These are phyloP conservation scores for Caranx melampygus DNA, from an alignment of 2,113 vertebrate species.

Conservation along the genomic window DNA sequence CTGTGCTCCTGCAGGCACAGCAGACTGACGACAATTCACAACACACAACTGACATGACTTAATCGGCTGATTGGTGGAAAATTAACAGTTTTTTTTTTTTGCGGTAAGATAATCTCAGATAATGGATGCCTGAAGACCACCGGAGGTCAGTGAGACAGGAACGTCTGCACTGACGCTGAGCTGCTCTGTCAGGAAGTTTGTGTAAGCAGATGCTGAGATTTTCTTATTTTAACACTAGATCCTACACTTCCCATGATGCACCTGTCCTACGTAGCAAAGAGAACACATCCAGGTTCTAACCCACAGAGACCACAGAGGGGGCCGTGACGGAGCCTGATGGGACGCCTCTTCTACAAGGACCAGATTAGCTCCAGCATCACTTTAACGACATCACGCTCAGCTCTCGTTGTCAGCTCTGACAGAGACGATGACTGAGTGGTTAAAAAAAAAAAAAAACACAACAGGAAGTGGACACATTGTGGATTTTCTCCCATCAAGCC, in stretches of 20 bases:
- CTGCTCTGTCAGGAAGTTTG: too few relatives aligned
- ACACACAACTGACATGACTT: too few relatives aligned
- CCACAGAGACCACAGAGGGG: neutral
- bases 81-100: too few relatives aligned
- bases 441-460: neutral
- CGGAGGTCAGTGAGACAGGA: too few relatives aligned
- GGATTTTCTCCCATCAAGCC: conserved; percentile 9
- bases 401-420: neutral
- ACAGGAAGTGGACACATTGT: conserved; percentile 11
- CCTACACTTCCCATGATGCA: conserved; percentile 9
- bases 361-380: neutral
- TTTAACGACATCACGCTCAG: neutral
- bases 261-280: neutral
- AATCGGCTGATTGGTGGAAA: too few relatives aligned
- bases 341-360: neutral
- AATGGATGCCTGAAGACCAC: too few relatives aligned
- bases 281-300: neutral
- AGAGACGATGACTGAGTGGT: neutral
- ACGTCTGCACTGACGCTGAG: too few relatives aligned
- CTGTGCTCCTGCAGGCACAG: too few relatives aligned
- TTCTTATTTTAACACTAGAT: neutral
- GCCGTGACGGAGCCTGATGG: neutral
- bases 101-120: too few relatives aligned
- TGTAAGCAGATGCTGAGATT: too few relatives aligned
- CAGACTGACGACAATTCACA: too few relatives aligned